Base-by-base conservation (phyloP, 2,797 vertebrate species). In the Sebastiscus tertius region DNA sequence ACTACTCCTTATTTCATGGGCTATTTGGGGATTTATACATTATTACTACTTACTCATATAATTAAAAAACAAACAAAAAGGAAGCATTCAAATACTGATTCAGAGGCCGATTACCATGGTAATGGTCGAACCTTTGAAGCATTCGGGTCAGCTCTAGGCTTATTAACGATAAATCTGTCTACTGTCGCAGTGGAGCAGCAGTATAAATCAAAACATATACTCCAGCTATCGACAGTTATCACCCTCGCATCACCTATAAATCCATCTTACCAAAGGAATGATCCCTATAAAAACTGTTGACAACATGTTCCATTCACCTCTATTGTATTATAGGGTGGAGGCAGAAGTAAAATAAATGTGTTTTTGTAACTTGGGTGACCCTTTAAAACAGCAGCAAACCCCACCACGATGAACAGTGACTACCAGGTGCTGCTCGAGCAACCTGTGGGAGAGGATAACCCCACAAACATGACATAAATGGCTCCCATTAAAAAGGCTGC, bases 401-500 rank as follows among this genome's bases (percentile, higher is more conserved):
- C 10, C 33, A 33, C n/a, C 18, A 16, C 18, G 18, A 42, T 39
- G 49, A 63, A 67, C 6, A 34, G 36, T 12, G 46, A 31, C 42
- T 5, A 20, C 46, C 4, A 22, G 20, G 49, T 52, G 26, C 13
- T n/a, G 13, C 34, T 26, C 2, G 7, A 65, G 18, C 68, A 42
- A 72, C 76, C 79, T 55, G 70, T 65, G 55, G 58, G 58, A 68
- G 62, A 77, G 39, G 39, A 75, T 63, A 64, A 86, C 8, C 36
- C 22, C 14, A 46, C 59, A 73, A 77, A 72, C 24, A 65, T 12
- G 27, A 39, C 62, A 76, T 54, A 56, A 58, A 34, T 68, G 70
- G 79, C 49, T 46, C 1, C 61, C 11, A 75, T 55, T 49, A 79
- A 34, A 81, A 85, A 80, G 67, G 65, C 76, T 29, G 72, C 66